These are phyloP conservation scores for Acrocyrtus sp. DNA, from an alignment of 2,888 invertebrate genomes.

Conservation along the genomic window DNA sequence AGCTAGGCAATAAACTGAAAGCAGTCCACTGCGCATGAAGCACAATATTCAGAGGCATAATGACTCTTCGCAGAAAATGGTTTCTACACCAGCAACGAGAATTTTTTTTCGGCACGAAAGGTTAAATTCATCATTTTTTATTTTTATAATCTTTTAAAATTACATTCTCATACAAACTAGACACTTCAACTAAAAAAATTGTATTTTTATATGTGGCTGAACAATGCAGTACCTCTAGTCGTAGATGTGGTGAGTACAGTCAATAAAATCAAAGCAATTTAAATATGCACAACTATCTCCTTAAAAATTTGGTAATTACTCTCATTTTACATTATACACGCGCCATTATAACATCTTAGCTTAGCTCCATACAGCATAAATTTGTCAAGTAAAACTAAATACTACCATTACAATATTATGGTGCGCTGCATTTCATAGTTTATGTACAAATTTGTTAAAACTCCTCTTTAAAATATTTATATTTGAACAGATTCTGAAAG, in stretches of 20 bases:
- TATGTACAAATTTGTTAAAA: neutral
- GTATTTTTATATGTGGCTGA: neutral
- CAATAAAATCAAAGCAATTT: neutral
- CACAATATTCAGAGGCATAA: neutral
- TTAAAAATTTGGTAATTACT: neutral
- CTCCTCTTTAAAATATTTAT: neutral
- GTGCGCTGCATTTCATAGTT: neutral
- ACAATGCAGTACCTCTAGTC: no score
- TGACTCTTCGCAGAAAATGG: neutral
- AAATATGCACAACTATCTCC: neutral
- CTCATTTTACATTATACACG: neutral
- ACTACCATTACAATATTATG: neutral
- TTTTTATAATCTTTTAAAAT: neutral
- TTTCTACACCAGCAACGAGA: neutral
- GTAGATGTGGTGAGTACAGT: neutral
- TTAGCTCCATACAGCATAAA: neutral
- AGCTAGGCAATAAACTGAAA: no score
- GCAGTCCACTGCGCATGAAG: neutral
- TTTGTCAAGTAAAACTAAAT: slow-evolving; percentile 15
- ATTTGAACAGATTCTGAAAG: neutral
- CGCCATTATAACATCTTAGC: neutral
- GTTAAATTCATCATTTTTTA: slow-evolving; percentile 35
- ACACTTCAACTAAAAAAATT: neutral
- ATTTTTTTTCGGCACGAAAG: slow-evolving; percentile 27
- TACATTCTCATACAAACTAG: slow-evolving; percentile 3